A percentile compares a stretch with the other conserved stretches of the same genome.
Conservation (phyloP, 1,140 invertebrate species). For the Drosophila tropicalis region DNA sequence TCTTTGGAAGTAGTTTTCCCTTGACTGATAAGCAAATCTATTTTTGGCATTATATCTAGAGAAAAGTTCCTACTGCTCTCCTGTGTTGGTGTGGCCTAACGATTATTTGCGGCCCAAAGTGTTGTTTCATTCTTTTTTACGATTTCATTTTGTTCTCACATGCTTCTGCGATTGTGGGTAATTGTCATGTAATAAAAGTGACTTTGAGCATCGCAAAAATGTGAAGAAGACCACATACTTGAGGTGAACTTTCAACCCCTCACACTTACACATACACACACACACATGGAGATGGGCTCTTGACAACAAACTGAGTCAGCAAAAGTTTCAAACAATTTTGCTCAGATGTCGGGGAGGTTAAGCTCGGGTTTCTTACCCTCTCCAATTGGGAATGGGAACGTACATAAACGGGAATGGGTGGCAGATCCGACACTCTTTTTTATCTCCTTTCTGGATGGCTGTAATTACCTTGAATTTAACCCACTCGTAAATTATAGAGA, state of each 20-base stretch:
- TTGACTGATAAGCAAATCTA: conserved; percentile 11
- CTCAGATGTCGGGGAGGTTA: neutral
- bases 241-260: conserved; percentile 53
- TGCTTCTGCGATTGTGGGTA: conserved; percentile 70
- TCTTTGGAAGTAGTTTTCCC: neutral
- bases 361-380: neutral
- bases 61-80: conserved; percentile 8
- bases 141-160: conserved; percentile 56
- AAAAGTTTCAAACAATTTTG: conserved; percentile 36
- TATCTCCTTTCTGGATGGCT: conserved; percentile 24
- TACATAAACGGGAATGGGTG: neutral
- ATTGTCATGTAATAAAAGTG: conserved; percentile 77
- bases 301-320: conserved; percentile 61
- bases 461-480: conserved; percentile 65
- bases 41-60: conserved; percentile 1
- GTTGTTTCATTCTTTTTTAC: conserved; percentile 70
- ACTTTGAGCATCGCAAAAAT: conserved; percentile 18
- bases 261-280: neutral
- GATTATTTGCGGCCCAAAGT: conserved; percentile 65
- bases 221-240: conserved; percentile 27
- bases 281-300: neutral
- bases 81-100: conserved; percentile 39
- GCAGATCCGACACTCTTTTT: neutral
- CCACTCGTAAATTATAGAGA: conserved; percentile 79
- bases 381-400: no score